phyloP scores from a whole-genome alignment of 2,797 vertebrate genomes.

The Sorex maritimensis region DNA sequence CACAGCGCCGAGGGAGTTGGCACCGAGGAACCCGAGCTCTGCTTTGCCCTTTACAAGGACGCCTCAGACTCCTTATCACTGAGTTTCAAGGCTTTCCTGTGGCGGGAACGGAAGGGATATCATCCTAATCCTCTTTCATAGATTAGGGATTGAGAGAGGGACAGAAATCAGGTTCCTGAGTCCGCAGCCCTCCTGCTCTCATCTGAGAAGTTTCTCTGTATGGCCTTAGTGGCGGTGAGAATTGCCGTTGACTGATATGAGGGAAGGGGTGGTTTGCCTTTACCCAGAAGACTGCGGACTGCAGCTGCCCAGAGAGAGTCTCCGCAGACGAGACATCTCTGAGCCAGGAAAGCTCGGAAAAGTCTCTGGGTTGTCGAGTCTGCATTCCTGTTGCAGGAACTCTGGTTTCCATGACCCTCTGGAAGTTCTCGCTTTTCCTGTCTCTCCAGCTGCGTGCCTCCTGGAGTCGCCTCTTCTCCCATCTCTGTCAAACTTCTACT shows the following conservation, averaged over 20 bases:
- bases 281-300: background rate
- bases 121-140: slow-evolving; percentile 32
- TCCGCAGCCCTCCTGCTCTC: background rate
- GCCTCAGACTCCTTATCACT: slow-evolving; percentile 29
- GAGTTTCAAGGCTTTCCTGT: slow-evolving; percentile 2
- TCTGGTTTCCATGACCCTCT: background rate
- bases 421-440: too few species aligned
- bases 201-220: slow-evolving; percentile 25
- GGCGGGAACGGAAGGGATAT: background rate
- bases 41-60: background rate
- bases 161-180: background rate
- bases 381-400: background rate
- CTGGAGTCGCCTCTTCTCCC: background rate
- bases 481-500: slow-evolving; percentile 50
- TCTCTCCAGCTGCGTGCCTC: background rate
- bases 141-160: slow-evolving; percentile 10
- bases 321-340: background rate
- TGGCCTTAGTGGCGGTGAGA: slow-evolving; percentile 21
- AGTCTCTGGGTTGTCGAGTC: background rate
- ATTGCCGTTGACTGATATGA: background rate
- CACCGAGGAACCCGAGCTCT: background rate
- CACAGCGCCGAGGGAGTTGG: too few species aligned
- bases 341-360: background rate
- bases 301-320: background rate
- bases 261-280: background rate